Evolutionary conservation across 1,140 invertebrate species (phyloP).

Genomic region (Hetaerina americana): DNA sequence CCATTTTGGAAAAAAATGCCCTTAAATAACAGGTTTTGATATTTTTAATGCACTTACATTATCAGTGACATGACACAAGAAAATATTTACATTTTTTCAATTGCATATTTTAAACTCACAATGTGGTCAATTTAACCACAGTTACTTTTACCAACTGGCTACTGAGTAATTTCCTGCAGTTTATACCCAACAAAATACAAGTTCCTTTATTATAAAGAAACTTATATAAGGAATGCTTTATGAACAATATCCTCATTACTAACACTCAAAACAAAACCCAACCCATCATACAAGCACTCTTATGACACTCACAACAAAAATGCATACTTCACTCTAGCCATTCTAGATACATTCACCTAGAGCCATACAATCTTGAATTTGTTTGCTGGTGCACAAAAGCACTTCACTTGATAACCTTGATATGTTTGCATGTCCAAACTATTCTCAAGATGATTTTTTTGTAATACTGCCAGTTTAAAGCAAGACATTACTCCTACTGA

Average conservation of each 20-base stretch:
- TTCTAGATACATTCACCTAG: neutral
- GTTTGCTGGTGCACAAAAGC: neutral
- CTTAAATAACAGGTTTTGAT: neutral
- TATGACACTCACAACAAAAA: neutral
- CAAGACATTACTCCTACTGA: neutral
- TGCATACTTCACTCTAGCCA: neutral
- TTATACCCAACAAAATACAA: neutral
- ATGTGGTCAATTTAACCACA: neutral
- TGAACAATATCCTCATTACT: neutral
- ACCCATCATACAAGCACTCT: neutral
- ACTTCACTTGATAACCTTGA: neutral
- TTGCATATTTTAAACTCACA: neutral
- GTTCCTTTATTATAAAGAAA: neutral
- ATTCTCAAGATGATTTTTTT: neutral
- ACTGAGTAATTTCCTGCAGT: neutral
- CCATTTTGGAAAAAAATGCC: neutral
- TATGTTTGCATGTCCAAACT: neutral
- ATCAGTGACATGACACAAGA: neutral
- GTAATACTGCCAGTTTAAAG: neutral
- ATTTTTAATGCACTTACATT: neutral
- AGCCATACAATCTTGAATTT: neutral
- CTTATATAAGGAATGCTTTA: neutral
- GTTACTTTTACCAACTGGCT: neutral
- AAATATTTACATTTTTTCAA: constrained; percentile 1
- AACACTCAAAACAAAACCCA: too few species aligned